Percentiles rank a stretch among this genome's conserved stretches.
Conservation (phyloP, 2,797 vertebrate species). For the Eutrigla gurnardus region DNA sequence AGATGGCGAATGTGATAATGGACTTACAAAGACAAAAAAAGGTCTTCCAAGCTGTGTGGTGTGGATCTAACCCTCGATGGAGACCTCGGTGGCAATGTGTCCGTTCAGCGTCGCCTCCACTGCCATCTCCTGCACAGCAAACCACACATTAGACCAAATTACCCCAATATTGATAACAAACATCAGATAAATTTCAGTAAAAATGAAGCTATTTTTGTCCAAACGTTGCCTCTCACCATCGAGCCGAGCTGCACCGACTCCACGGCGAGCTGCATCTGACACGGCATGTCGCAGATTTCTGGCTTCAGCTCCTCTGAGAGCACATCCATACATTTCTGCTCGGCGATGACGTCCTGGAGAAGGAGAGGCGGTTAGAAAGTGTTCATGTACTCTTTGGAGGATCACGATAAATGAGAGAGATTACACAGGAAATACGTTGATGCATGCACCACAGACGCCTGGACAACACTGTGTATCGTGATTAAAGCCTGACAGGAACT, state of each 20-base stretch:
- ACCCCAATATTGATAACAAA: background rate
- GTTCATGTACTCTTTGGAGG: background rate
- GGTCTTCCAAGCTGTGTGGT: constrained; percentile 35
- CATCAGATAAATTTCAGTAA: background rate
- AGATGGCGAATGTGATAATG: background rate
- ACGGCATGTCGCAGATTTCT: constrained; percentile 59
- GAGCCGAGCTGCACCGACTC: constrained; percentile 56
- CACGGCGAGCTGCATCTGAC: constrained; percentile 63
- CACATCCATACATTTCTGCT: constrained; percentile 42
- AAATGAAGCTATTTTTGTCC: no score
- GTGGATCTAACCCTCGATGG: constrained; percentile 74
- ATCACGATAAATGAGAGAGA: background rate
- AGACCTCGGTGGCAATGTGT: constrained; percentile 74
- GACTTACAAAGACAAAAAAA: constrained; percentile 56
- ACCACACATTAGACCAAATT: background rate
- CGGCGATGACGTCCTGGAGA: constrained; percentile 41
- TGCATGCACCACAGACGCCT: no score
- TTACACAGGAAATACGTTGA: background rate
- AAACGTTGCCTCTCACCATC: constrained; percentile 36
- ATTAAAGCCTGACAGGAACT: constrained; percentile 10
- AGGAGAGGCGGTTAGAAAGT: background rate
- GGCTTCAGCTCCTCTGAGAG: constrained; percentile 49
- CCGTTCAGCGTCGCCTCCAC: constrained; percentile 69
- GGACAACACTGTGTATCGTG: no score
- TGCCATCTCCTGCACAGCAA: constrained; percentile 64